Percentiles rank a stretch among this genome's conserved stretches.
These are phyloP conservation scores for Sinosuthora webbiana DNA, from an alignment of 2,113 vertebrate species.

Conservation along the genomic window DNA sequence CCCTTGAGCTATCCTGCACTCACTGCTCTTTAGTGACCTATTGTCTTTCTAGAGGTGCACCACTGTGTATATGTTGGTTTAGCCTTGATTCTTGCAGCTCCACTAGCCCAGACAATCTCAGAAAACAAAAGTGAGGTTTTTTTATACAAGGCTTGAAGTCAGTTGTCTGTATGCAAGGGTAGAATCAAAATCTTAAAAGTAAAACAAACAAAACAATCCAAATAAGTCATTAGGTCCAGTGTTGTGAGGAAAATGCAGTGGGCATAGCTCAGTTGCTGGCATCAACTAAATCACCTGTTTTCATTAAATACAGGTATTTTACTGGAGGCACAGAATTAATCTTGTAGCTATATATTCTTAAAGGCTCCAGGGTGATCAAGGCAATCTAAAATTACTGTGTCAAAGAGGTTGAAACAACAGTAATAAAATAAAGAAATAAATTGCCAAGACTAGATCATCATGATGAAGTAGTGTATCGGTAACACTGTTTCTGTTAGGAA, in stretches of 20 bases:
- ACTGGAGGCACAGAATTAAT: neutral
- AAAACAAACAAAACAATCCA: neutral
- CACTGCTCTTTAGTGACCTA: neutral
- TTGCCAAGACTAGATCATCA: neutral
- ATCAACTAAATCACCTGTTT: neutral
- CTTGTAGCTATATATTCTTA: neutral
- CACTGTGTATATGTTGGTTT: neutral
- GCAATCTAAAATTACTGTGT: neutral
- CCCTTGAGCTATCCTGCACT: neutral
- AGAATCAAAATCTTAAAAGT: neutral
- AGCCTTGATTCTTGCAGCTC: neutral
- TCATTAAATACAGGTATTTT: neutral
- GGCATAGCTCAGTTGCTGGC: neutral
- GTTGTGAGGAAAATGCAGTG: neutral
- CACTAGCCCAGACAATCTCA: neutral
- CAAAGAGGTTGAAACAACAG: neutral
- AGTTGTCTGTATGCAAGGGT: neutral
- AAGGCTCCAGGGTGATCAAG: neutral
- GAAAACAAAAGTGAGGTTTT: neutral
- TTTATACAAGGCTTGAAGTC: neutral
- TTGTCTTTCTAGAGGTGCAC: neutral
- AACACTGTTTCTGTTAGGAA: neutral
- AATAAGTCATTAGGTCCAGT: neutral
- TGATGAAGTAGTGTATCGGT: neutral
- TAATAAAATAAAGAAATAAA: neutral